These are phyloP conservation scores for Drosophila orosa DNA, from an alignment of 1,140 invertebrate genomes.

Conservation along the genomic window DNA sequence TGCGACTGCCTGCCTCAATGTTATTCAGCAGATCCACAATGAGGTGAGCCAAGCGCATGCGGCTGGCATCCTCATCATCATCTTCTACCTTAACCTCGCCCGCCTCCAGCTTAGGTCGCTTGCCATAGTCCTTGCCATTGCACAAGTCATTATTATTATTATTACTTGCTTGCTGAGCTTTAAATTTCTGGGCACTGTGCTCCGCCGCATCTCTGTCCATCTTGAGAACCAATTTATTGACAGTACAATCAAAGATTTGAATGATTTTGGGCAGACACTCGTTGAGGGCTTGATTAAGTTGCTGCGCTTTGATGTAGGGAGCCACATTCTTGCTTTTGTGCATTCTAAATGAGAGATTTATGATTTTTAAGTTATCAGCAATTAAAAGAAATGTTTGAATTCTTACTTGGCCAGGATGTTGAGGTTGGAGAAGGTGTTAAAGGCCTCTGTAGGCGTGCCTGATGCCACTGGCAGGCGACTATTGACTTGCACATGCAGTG, in stretches of 20 bases:
- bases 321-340: conserved; percentile 69
- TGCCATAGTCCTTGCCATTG: conserved; percentile 48
- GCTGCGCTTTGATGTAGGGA: conserved; percentile 56
- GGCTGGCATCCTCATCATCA: conserved; percentile 36
- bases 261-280: conserved; percentile 79
- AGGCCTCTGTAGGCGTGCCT: conserved; percentile 62
- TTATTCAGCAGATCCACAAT: conserved; percentile 77
- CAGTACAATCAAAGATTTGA: conserved; percentile 77
- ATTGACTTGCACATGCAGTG: conserved; percentile 75
- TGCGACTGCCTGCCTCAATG: conserved; percentile 68
- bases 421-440: conserved; percentile 78
- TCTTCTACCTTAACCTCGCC: conserved; percentile 4
- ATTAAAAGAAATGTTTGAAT: background rate
- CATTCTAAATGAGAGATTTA: conserved; percentile 49
- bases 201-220: conserved; percentile 67
- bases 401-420: conserved; percentile 69
- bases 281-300: conserved; percentile 64
- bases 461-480: conserved; percentile 56
- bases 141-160: conserved; percentile 53
- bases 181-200: conserved; percentile 44
- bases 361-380: no score
- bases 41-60: conserved; percentile 68
- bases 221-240: conserved; percentile 65
- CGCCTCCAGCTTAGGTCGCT: conserved; percentile 50
- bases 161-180: conserved; percentile 49